Evolutionary conservation across 2,797 vertebrate species (phyloP).

Genomic region (Sebastes minor): DNA sequence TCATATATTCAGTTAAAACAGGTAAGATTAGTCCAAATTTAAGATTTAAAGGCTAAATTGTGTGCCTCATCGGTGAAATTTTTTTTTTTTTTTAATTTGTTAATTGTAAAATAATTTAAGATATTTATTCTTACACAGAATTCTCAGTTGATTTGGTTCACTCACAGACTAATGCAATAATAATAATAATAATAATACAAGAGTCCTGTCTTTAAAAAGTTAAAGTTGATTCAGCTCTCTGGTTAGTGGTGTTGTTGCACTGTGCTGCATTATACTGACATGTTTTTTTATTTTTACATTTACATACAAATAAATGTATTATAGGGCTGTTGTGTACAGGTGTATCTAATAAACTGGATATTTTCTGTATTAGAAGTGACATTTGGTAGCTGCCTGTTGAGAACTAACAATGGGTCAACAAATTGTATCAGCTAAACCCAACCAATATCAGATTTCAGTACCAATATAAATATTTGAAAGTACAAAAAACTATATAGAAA

Average conservation of each 20-base stretch:
- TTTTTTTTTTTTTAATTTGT: background rate
- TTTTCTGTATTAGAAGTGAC: background rate
- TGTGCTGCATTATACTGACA: background rate
- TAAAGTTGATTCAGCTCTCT: background rate
- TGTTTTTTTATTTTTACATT: background rate
- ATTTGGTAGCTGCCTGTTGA: background rate
- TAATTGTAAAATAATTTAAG: background rate
- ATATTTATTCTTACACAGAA: background rate
- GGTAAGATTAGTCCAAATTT: background rate
- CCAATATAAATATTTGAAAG: background rate
- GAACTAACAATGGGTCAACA: background rate
- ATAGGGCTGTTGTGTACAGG: background rate
- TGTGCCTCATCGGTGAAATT: too few species aligned
- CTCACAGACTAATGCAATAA: background rate
- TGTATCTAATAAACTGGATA: background rate
- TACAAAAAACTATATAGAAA: background rate
- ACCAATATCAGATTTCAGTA: background rate
- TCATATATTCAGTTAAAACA: background rate
- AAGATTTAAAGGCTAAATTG: background rate
- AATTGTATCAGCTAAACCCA: background rate
- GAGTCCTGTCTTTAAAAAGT: background rate
- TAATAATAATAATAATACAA: background rate
- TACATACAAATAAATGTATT: background rate
- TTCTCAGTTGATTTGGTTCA: background rate
- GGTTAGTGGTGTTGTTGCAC: background rate